These are phyloP conservation scores for Dasypogon diadema DNA, from an alignment of 2,888 invertebrate species.

Conservation along the genomic window DNA sequence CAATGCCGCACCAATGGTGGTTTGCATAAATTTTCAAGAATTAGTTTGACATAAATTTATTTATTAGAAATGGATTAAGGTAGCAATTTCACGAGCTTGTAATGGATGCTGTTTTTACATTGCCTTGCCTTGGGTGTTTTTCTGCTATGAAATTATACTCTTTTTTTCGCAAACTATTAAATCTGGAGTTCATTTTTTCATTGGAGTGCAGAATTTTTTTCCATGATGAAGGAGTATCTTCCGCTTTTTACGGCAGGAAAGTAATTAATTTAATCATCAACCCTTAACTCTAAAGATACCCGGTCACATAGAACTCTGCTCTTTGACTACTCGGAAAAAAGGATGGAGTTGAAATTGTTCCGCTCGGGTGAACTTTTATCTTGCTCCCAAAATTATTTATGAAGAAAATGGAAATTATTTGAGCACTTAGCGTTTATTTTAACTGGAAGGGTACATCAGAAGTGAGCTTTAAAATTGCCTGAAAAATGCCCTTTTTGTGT, in stretches of 20 bases:
- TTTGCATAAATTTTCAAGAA: constrained; percentile 44
- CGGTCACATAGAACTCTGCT: background rate
- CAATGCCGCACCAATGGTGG: constrained; percentile 13
- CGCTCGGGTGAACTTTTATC: constrained; percentile 31
- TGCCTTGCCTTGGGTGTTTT: background rate
- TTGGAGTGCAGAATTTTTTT: background rate
- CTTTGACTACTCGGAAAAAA: background rate
- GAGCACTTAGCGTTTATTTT: constrained; percentile 13
- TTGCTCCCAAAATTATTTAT: constrained; percentile 15
- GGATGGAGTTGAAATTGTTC: constrained; percentile 21
- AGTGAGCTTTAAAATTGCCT: too few species aligned
- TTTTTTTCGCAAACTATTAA: constrained; percentile 44
- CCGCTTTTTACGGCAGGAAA: constrained; percentile 9
- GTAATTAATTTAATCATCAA: constrained; percentile 45
- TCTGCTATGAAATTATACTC: constrained; percentile 7
- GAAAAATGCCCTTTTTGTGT: too few species aligned
- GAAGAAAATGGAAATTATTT: constrained; percentile 1
- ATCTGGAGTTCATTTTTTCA: constrained; percentile 22
- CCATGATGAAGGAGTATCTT: background rate
- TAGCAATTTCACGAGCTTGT: constrained; percentile 38
- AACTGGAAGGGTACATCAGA: too few species aligned
- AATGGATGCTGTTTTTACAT: background rate
- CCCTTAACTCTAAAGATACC: constrained; percentile 20
- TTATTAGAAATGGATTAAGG: constrained; percentile 42
- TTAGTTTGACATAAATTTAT: constrained; percentile 48